These are phyloP conservation scores for Patella vulgata DNA, from an alignment of 1,140 invertebrate genomes.

Conservation along the genomic window DNA sequence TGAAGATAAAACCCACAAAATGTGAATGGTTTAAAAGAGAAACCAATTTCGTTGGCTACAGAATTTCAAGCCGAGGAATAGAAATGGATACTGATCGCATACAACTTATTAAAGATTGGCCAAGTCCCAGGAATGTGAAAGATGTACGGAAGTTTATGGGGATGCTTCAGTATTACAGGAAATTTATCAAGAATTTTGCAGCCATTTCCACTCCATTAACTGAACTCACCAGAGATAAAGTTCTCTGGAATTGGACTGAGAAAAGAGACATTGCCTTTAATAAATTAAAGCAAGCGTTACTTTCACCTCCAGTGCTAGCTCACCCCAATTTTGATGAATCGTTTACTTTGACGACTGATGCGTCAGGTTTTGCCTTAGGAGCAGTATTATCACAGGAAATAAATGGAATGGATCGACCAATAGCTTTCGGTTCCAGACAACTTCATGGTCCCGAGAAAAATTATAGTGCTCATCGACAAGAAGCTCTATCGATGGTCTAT, in stretches of 20 bases:
- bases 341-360: conserved; percentile 43
- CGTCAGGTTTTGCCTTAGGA: conserved; percentile 37
- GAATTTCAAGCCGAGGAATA: conserved; percentile 37
- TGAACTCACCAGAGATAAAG: conserved; percentile 12
- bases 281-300: conserved; percentile 14
- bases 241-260: conserved; percentile 13
- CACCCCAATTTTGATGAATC: conserved; percentile 27
- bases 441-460: too few species aligned
- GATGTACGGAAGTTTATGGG: conserved; percentile 67
- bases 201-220: conserved; percentile 56
- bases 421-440: too few species aligned
- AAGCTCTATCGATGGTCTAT: too few species aligned
- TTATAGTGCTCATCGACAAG: too few species aligned
- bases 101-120: conserved; percentile 52
- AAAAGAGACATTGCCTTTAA: conserved; percentile 17
- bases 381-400: conserved; percentile 46
- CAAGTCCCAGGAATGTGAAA: conserved; percentile 45
- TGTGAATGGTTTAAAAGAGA: conserved; percentile 27
- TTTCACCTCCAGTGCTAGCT: conserved; percentile 26
- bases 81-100: conserved; percentile 63
- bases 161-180: conserved; percentile 61
- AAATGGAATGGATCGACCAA: too few species aligned
- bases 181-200: conserved; percentile 58
- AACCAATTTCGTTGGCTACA: conserved; percentile 36
- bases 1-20: conserved; percentile 32